Evolutionary conservation across 1,140 invertebrate genomes (phyloP).

Genomic region (Orius insidiosus): DNA sequence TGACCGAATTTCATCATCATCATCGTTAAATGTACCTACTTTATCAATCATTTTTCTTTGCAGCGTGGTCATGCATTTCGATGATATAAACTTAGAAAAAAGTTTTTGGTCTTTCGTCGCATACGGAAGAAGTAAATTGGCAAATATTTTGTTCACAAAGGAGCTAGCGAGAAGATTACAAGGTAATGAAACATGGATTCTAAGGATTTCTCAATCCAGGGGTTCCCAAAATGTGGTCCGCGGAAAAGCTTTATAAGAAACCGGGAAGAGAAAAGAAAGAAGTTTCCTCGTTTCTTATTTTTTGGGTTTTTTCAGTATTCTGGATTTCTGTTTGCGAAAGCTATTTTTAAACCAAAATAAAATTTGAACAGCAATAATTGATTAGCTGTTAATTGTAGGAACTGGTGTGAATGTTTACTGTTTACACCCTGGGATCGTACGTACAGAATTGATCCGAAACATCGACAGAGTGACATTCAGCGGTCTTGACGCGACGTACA

Average conservation of each 20-base stretch:
- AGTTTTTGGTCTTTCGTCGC: slow-evolving; percentile 48
- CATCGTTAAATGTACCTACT: background rate
- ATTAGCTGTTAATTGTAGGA: slow-evolving; percentile 26
- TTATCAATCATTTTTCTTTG: slow-evolving; percentile 3
- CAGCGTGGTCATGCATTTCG: slow-evolving; percentile 19
- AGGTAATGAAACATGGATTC: slow-evolving; percentile 31
- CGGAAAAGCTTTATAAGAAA: background rate
- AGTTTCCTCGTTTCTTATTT: background rate
- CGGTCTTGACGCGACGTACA: slow-evolving; percentile 37
- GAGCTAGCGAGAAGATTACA: slow-evolving; percentile 40
- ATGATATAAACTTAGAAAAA: slow-evolving; percentile 24
- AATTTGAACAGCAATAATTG: too few relatives aligned
- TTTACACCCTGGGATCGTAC: slow-evolving; percentile 53
- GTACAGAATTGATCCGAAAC: slow-evolving; percentile 56
- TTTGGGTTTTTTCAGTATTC: background rate
- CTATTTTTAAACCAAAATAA: too few relatives aligned
- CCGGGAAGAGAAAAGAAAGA: background rate
- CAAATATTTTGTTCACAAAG: slow-evolving; percentile 50
- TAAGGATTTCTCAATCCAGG: too few relatives aligned
- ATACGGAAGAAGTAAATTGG: slow-evolving; percentile 56
- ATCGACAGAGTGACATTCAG: slow-evolving; percentile 32
- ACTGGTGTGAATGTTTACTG: slow-evolving; percentile 46
- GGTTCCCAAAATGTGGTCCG: too few relatives aligned
- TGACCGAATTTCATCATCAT: background rate
- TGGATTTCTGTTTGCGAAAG: too few relatives aligned